Evolutionary conservation across 2,888 invertebrate species (phyloP).

Genomic region (Priocnemis perturbator): DNA sequence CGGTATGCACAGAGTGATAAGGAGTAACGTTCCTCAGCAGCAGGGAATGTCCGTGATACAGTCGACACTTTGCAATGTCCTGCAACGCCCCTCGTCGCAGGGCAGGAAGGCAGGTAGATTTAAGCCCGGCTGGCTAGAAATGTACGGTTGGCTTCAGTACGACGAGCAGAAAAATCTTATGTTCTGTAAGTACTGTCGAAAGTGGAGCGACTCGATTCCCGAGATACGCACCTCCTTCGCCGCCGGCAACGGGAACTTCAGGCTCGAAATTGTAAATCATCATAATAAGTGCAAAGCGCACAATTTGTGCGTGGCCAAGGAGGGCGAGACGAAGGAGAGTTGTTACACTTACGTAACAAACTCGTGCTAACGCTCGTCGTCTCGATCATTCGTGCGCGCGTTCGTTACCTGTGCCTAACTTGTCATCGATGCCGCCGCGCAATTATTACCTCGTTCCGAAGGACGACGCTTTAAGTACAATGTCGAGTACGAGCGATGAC

Average conservation of each 20-base stretch:
- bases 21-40: slow-evolving; percentile 28
- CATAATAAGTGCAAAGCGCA: slow-evolving; percentile 88
- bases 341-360: slow-evolving; percentile 34
- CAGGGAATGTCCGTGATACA: slow-evolving; percentile 71
- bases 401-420: slow-evolving; percentile 8
- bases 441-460: slow-evolving; percentile 19
- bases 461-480: slow-evolving; percentile 8
- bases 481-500: neutral
- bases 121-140: slow-evolving; percentile 81
- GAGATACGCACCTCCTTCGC: slow-evolving; percentile 87
- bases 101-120: slow-evolving; percentile 81
- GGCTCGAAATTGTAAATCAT: slow-evolving; percentile 86
- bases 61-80: slow-evolving; percentile 49
- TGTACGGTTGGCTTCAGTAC: slow-evolving; percentile 85
- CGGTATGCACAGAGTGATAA: slow-evolving; percentile 33
- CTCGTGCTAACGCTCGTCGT: slow-evolving; percentile 31
- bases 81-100: slow-evolving; percentile 52
- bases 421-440: slow-evolving; percentile 27
- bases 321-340: slow-evolving; percentile 61
- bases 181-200: slow-evolving; percentile 85
- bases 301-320: slow-evolving; percentile 80
- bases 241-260: slow-evolving; percentile 86
- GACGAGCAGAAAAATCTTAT: slow-evolving; percentile 82
- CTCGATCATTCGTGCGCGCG: too few relatives aligned
- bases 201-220: slow-evolving; percentile 83